Conservation (phyloP, 1,140 invertebrate species). For the Drosophila seguyi region DNA sequence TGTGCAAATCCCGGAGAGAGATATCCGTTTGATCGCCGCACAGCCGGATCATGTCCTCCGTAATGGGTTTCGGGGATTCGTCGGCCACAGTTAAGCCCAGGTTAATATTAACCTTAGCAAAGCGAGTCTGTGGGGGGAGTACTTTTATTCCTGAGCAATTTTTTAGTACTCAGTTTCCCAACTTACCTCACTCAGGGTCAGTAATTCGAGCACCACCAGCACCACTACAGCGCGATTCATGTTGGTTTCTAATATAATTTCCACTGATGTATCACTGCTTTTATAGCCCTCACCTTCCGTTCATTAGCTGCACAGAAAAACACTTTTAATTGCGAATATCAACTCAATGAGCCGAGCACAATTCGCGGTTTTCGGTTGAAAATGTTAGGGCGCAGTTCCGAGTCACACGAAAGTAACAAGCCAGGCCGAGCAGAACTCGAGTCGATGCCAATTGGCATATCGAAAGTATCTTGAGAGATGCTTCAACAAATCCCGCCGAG, state of each 20-base stretch:
- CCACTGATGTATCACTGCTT: background rate
- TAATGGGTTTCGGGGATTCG: constrained; percentile 40
- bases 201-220: constrained; percentile 7
- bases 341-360: constrained; percentile 65
- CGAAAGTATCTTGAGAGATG: constrained; percentile 67
- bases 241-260: background rate
- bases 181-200: constrained; percentile 17
- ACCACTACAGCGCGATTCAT: constrained; percentile 32
- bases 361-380: constrained; percentile 43
- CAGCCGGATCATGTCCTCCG: constrained; percentile 54
- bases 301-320: constrained; percentile 29
- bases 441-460: constrained; percentile 63
- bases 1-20: constrained; percentile 46
- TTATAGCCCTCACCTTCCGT: constrained; percentile 17
- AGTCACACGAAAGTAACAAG: constrained; percentile 65
- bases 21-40: constrained; percentile 55
- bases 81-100: constrained; percentile 49
- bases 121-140: constrained; percentile 30
- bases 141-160: fast-evolving
- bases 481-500: constrained; percentile 62
- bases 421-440: constrained; percentile 40
- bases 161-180: fast-evolving
- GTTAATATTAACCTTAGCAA: constrained; percentile 54
- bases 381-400: constrained; percentile 67
- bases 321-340: constrained; percentile 64